These are phyloP conservation scores for Rhinogobio ventralis DNA, from an alignment of 2,797 vertebrate species.

Conservation along the genomic window DNA sequence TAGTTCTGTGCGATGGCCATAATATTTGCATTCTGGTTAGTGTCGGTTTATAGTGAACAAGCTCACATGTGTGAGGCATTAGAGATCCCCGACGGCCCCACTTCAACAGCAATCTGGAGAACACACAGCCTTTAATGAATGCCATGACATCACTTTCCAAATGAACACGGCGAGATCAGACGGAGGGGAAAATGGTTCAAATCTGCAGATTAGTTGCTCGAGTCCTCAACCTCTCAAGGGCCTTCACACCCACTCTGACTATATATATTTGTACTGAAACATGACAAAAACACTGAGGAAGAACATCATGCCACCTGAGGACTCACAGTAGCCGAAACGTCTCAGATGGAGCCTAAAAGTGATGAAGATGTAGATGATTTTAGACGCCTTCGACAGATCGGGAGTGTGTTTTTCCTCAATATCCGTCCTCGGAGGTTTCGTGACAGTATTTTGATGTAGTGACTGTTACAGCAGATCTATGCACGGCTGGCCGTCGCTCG, in stretches of 20 bases:
- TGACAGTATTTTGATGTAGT: neutral
- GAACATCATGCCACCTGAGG: neutral
- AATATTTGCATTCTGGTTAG: conserved; percentile 8
- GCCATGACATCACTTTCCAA: conserved; percentile 71
- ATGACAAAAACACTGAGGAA: neutral
- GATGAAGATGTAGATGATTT: neutral
- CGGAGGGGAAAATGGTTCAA: neutral
- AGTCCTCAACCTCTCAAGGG: neutral
- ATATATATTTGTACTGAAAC: neutral
- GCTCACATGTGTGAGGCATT: conserved; percentile 76
- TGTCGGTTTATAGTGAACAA: conserved; percentile 52
- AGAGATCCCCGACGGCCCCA: conserved; percentile 59
- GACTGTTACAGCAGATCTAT: neutral
- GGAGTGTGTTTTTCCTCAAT: neutral
- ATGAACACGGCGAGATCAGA: conserved; percentile 61
- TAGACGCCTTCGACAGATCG: neutral
- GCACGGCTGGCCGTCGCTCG: neutral
- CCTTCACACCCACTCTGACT: neutral
- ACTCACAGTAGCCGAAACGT: neutral
- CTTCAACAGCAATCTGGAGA: conserved; percentile 55
- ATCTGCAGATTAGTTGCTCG: conserved; percentile 7
- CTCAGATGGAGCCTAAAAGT: neutral
- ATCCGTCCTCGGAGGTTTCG: neutral
- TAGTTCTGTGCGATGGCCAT: neutral
- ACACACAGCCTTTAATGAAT: conserved; percentile 70